phyloP scores from a whole-genome alignment of 2,113 vertebrate genomes.

The Siniperca knerii region DNA sequence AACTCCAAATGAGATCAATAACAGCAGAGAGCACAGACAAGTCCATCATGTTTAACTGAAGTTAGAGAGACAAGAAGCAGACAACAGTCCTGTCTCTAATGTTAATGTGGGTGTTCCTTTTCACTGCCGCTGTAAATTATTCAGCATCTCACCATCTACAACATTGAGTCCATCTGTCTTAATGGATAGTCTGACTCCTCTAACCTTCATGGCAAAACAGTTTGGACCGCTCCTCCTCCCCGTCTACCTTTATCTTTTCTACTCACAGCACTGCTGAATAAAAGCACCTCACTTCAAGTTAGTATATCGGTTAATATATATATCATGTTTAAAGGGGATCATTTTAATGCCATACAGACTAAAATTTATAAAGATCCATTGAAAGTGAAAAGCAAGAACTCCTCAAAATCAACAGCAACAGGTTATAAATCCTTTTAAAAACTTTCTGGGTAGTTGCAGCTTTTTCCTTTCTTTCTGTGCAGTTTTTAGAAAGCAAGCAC shows the following conservation, averaged over 20 bases:
- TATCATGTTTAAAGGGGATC: background rate
- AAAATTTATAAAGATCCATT: too few species aligned
- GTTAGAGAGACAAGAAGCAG: background rate
- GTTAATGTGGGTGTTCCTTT: background rate
- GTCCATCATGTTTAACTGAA: background rate
- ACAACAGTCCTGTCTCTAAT: background rate
- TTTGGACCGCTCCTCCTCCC: background rate
- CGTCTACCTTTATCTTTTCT: background rate
- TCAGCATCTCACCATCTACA: background rate
- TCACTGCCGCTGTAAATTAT: conserved; percentile 43
- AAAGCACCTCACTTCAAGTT: background rate
- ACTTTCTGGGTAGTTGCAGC: too few species aligned
- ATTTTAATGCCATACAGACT: background rate
- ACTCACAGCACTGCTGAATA: background rate
- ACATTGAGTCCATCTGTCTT: background rate
- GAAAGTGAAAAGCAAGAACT: too few species aligned
- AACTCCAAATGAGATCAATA: background rate
- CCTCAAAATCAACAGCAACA: background rate
- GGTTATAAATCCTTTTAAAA: background rate
- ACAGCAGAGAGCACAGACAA: background rate
- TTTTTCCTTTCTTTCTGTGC: background rate
- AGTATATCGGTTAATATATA: too few species aligned
- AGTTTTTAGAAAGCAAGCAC: background rate
- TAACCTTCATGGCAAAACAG: background rate
- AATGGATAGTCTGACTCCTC: background rate